Percentiles rank a stretch among this genome's conserved stretches.
phyloP scores from a whole-genome alignment of 2,113 vertebrate species.

The Grammomys surdaster region DNA sequence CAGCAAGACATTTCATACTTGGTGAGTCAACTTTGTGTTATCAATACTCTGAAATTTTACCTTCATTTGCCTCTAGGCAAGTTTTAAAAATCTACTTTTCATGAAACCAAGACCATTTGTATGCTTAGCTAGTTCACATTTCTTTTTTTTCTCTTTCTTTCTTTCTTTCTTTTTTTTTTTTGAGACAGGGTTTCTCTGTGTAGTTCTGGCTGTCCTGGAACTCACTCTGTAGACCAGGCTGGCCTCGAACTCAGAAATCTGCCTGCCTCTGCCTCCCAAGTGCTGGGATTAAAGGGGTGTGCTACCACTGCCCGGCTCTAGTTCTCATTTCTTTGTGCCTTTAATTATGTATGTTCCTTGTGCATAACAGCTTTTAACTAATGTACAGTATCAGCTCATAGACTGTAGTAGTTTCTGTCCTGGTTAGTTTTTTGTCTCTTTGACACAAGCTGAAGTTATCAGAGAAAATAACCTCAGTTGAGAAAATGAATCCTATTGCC shows the following conservation, averaged over 20 bases:
- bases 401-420: background rate
- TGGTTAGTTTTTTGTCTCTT: background rate
- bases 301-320: no score
- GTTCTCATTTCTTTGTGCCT: background rate
- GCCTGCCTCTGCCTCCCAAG: no score
- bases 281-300: no score
- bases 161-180: no score
- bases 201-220: no score
- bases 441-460: background rate
- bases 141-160: no score
- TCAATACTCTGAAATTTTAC: background rate
- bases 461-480: background rate
- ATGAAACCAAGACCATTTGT: slow-evolving; percentile 10
- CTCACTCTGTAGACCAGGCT: no score
- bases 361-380: slow-evolving; percentile 31
- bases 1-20: background rate
- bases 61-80: slow-evolving; percentile 12
- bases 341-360: background rate
- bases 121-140: background rate
- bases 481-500: background rate
- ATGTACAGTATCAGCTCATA: background rate
- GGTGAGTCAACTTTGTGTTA: slow-evolving; percentile 19
- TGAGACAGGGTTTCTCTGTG: no score
- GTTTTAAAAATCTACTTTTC: slow-evolving; percentile 19
- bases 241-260: no score